phyloP scores from a whole-genome alignment of 2,113 vertebrate species.

The Paramisgurnus dabryanus region DNA sequence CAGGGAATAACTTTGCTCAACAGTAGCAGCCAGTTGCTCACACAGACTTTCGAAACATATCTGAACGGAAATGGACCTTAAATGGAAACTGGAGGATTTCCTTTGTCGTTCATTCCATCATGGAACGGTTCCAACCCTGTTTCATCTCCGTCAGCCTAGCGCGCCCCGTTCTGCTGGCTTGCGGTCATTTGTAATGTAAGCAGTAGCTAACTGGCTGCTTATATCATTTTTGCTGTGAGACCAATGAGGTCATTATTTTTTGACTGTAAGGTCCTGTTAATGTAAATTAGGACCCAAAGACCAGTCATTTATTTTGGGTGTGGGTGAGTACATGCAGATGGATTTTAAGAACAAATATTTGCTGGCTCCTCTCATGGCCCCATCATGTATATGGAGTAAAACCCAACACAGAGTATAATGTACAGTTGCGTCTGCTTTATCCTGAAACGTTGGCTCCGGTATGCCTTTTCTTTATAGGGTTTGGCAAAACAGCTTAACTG shows the following conservation, averaged over 20 bases:
- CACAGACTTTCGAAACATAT: not conserved
- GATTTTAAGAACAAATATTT: slow-evolving; percentile 51
- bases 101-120: not conserved
- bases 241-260: slow-evolving; percentile 51
- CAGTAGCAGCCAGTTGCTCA: slow-evolving; percentile 4
- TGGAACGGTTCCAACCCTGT: slow-evolving; percentile 25
- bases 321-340: slow-evolving; percentile 51
- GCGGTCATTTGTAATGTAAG: slow-evolving; percentile 55
- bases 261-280: slow-evolving; percentile 44
- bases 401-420: slow-evolving; percentile 22
- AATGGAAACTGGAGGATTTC: slow-evolving; percentile 33
- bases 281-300: slow-evolving; percentile 49
- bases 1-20: not conserved
- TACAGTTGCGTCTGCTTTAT: slow-evolving; percentile 38
- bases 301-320: slow-evolving; percentile 52
- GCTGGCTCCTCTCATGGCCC: slow-evolving; percentile 37
- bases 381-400: slow-evolving; percentile 26
- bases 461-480: slow-evolving; percentile 46
- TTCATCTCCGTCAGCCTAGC: slow-evolving; percentile 44
- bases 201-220: slow-evolving; percentile 55
- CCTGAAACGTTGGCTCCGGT: slow-evolving; percentile 33
- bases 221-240: slow-evolving; percentile 51
- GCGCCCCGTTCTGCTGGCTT: slow-evolving; percentile 42
- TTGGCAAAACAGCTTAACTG: slow-evolving; percentile 40
- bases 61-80: slow-evolving; percentile 36